These are phyloP conservation scores for Carpatolechia fugitivella DNA, from an alignment of 2,888 invertebrate species.

Conservation along the genomic window DNA sequence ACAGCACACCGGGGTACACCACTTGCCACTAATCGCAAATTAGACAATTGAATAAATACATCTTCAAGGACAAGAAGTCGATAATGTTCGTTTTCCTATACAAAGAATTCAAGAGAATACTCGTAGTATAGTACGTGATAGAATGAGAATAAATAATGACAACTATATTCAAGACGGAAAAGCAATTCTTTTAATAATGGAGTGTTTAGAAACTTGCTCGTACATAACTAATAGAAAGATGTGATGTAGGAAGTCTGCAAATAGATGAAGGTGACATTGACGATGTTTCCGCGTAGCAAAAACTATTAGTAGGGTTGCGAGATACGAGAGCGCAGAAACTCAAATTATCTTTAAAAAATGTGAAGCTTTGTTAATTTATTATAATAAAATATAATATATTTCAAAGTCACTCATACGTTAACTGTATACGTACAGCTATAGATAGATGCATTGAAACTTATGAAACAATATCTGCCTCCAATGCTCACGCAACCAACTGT, in stretches of 20 bases:
- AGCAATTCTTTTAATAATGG: background rate
- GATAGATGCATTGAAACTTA: background rate
- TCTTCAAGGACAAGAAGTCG: constrained; percentile 39
- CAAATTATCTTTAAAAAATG: no score
- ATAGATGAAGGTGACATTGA: constrained; percentile 63
- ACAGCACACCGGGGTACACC: constrained; percentile 27
- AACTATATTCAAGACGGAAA: background rate
- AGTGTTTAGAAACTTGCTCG: background rate
- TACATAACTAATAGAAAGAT: background rate
- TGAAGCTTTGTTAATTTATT: no score
- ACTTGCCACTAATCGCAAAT: constrained; percentile 12
- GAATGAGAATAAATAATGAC: background rate
- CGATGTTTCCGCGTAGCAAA: constrained; percentile 53
- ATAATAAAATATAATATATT: no score
- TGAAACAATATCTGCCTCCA: constrained; percentile 1
- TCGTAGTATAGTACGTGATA: background rate
- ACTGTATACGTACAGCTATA: no score
- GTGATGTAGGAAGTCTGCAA: constrained; percentile 41
- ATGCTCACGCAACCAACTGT: constrained; percentile 15
- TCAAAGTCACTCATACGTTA: no score
- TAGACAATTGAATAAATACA: constrained; percentile 29
- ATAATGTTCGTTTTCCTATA: background rate
- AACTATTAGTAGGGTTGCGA: constrained; percentile 38
- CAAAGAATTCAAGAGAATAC: background rate
- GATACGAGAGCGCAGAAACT: background rate